Conservation (phyloP, 35 echinoderm and acorn worm species). For the Apostichopus japonicus region DNA sequence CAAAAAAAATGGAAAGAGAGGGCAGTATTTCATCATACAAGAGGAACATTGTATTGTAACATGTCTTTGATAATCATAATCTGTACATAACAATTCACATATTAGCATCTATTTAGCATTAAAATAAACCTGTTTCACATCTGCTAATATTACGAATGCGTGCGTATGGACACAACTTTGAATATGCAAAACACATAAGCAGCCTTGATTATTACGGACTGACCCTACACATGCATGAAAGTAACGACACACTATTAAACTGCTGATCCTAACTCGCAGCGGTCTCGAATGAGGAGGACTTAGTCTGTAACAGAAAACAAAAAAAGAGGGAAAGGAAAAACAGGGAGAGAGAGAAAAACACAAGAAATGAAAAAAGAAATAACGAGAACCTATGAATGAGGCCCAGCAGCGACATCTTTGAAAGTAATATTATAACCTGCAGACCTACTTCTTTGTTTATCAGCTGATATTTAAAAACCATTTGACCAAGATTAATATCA, state of each 20-base stretch:
- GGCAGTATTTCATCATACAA: constrained; percentile 49
- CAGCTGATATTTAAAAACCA: no score
- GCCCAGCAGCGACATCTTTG: no score
- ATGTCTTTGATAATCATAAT: constrained; percentile 61
- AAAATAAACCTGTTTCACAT: constrained; percentile 53
- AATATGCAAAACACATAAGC: constrained; percentile 49
- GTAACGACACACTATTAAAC: constrained; percentile 23
- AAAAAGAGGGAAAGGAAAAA: background rate
- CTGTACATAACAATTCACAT: constrained; percentile 63
- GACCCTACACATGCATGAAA: constrained; percentile 21
- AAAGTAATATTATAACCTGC: no score
- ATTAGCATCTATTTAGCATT: constrained; percentile 63
- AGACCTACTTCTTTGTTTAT: no score
- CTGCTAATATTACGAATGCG: constrained; percentile 47
- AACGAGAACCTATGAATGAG: no score
- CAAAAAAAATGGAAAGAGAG: background rate
- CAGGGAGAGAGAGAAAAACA: background rate
- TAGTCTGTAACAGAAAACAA: background rate
- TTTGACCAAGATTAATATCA: no score
- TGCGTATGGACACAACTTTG: constrained; percentile 49
- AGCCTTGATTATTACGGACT: background rate
- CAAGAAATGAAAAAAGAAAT: background rate
- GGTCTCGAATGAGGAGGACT: background rate
- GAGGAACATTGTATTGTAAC: constrained; percentile 63
- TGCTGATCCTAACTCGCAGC: background rate